These are phyloP conservation scores for Phalera bucephala DNA, from an alignment of 2,888 invertebrate species.

Conservation along the genomic window DNA sequence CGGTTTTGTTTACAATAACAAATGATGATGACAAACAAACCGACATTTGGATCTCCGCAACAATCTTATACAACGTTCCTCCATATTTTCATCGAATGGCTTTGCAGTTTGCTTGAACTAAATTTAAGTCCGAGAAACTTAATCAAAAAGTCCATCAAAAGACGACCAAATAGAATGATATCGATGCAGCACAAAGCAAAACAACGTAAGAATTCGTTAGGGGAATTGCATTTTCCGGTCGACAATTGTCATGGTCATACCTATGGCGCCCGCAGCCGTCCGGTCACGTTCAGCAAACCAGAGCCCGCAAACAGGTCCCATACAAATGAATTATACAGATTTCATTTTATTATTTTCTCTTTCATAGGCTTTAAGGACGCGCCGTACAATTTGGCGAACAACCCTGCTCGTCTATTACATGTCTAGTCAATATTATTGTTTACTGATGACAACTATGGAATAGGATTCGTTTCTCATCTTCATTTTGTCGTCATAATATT, in stretches of 20 bases:
- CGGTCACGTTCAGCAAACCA: slow-evolving; percentile 80
- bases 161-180: slow-evolving; percentile 22
- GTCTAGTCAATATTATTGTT: slow-evolving; percentile 52
- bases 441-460: no score
- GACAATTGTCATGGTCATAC: slow-evolving; percentile 60
- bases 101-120: slow-evolving; percentile 10
- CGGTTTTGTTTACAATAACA: slow-evolving; percentile 66
- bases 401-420: slow-evolving; percentile 53
- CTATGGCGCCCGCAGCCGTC: slow-evolving; percentile 58
- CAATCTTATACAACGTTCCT: slow-evolving; percentile 7
- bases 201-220: slow-evolving; percentile 37
- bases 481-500: slow-evolving; percentile 5
- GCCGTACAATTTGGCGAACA: slow-evolving; percentile 54
- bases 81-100: slow-evolving; percentile 7
- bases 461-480: no score
- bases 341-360: slow-evolving; percentile 61
- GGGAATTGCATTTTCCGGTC: slow-evolving; percentile 43
- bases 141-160: slow-evolving; percentile 10
- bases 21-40: slow-evolving; percentile 47
- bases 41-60: slow-evolving; percentile 11
- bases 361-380: slow-evolving; percentile 53
- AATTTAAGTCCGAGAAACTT: slow-evolving; percentile 6
- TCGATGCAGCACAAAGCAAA: slow-evolving; percentile 19
- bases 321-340: slow-evolving; percentile 59
- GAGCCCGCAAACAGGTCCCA: slow-evolving; percentile 70